Evolutionary conservation across 2,113 vertebrate species (phyloP).

Genomic region (Theropithecus gelada): DNA sequence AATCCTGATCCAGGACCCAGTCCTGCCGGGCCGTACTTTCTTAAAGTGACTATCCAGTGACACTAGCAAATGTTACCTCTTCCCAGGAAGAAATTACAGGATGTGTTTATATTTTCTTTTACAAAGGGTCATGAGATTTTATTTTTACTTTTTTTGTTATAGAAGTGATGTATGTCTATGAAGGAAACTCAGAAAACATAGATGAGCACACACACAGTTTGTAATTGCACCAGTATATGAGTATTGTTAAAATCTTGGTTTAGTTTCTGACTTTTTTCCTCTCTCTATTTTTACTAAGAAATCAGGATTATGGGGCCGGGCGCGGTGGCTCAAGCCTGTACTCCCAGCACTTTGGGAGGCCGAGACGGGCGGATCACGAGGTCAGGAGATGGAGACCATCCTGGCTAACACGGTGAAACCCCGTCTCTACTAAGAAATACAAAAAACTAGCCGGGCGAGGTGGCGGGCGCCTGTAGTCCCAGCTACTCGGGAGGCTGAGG

Average conservation of each 20-base stretch:
- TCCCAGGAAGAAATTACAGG: not conserved
- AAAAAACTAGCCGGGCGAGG: too few relatives aligned
- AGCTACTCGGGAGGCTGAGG: too few relatives aligned
- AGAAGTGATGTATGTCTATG: not conserved
- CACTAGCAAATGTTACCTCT: not conserved
- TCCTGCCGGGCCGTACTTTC: not conserved
- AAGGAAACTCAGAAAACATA: conserved; percentile 27
- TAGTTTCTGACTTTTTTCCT: not conserved
- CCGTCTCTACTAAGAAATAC: too few relatives aligned
- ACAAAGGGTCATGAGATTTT: not conserved
- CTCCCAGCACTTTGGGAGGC: too few relatives aligned
- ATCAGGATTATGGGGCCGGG: not conserved
- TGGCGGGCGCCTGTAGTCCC: too few relatives aligned
- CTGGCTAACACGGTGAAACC: too few relatives aligned
- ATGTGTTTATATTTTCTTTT: not conserved
- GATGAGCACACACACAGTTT: not conserved
- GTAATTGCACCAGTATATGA: not conserved
- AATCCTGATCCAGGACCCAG: not conserved
- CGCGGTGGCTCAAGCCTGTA: too few relatives aligned
- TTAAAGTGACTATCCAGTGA: not conserved
- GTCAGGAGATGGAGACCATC: too few relatives aligned
- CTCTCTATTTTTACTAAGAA: conserved; percentile 15
- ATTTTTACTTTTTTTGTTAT: not conserved
- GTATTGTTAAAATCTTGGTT: not conserved
- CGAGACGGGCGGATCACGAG: too few relatives aligned